Evolutionary conservation across 2,113 vertebrate genomes (phyloP), one percentile per base, ranked within the genome.

Genomic region (Pollachius pollachius): DNA sequence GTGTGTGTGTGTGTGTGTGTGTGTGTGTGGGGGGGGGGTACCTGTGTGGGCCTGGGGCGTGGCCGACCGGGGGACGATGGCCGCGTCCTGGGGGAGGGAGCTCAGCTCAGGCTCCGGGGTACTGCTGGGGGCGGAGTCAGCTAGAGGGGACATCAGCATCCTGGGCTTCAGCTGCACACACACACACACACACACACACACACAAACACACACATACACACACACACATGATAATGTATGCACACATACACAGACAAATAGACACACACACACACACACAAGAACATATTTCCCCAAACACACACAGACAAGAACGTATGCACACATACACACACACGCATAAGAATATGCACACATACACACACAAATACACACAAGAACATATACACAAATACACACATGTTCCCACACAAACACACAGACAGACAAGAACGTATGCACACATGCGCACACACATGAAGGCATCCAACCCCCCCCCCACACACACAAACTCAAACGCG

Each of bases 21-120:
- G 18, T 61, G 25, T 16, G 67, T 61, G 67, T 21, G 34, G 3
- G 25, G 4, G 3, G 25, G 4, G 19, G 67, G 16, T 93, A 98
- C 97, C 96, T 96, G 94, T 95, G 69, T 96, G 92, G 83, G 92
- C 89, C 84, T 97, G 94, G 4, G 96, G 92, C 4, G 91, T 89
- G 62, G 87, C 91, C 0, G 95, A 94, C 80, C 92, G 94, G 62
- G 97, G 96, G 12, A 97, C 79, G 0, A 94, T 96, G 68, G 96
- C 96, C 70, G 95, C 94, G 1, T 97, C 97, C 88, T 96, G 97
- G 7, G 96, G 96, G 66, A 97, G 93, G 27, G 95, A 96, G 70
- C 95, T 96, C 87, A 95, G 93, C 81, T 97, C 95, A 0, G 96
- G 96, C 83, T 98, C 96, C 0, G 95, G 96, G 0, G 95, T 98